These are phyloP conservation scores for Orthosia gracilis DNA, from an alignment of 2,888 invertebrate genomes.

Conservation along the genomic window DNA sequence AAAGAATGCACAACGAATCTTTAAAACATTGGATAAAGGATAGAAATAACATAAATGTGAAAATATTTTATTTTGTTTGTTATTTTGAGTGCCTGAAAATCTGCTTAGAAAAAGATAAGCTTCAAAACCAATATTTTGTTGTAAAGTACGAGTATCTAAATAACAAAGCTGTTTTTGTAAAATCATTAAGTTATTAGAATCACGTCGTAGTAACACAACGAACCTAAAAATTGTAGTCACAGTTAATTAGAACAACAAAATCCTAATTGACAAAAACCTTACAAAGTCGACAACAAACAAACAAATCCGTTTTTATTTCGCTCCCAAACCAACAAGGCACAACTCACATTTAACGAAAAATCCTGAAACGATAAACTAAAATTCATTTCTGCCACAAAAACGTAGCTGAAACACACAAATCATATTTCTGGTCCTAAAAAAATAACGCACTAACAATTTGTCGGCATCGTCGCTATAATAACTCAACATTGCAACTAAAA, in stretches of 20 bases:
- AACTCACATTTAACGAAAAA: conserved; percentile 14
- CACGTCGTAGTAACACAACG: neutral
- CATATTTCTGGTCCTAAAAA: conserved; percentile 33
- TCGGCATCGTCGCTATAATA: conserved; percentile 64
- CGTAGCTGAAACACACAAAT: conserved; percentile 19
- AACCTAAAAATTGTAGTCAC: neutral
- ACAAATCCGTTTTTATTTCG: conserved; percentile 13
- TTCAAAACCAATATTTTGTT: neutral
- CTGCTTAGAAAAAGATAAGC: neutral
- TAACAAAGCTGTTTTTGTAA: no score
- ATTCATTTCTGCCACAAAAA: conserved; percentile 18
- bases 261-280: conserved; percentile 19
- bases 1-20: neutral
- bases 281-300: conserved; percentile 14
- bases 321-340: neutral
- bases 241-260: neutral
- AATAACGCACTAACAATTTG: conserved; percentile 64
- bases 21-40: neutral
- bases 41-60: neutral
- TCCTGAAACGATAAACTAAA: conserved; percentile 19
- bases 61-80: conserved; percentile 6
- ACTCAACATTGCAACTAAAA: conserved; percentile 74
- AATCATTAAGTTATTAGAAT: neutral
- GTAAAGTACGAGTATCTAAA: no score
- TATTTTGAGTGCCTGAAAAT: neutral